Evolutionary conservation across 2,113 vertebrate genomes (phyloP), one percentile per base, ranked within the genome.

Genomic region (Vimba vimba): DNA sequence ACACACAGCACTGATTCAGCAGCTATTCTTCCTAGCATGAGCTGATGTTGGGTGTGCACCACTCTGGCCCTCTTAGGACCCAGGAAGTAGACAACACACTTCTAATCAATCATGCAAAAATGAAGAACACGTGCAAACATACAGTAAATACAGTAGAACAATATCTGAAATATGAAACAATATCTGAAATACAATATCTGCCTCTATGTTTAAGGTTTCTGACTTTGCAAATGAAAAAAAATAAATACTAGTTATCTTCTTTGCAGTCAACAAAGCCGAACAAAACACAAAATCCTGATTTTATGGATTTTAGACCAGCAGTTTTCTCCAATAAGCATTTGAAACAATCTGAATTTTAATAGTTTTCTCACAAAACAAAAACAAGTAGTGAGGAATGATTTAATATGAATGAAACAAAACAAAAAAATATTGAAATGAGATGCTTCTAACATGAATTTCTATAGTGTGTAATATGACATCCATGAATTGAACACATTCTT

Each of bases 1-100:
- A 91, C 62, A 90, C 71, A 90, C 88, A 90, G 73, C 78, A 57
- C 71, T 66, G 45, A 66, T 43, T 69, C 27, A 47, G 17, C 57
- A 25, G 11, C 57, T 25, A 27, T 50, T 52, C 27, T 4, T 25
- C 9, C 17, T 21, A 69, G 69, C 68, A 30, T 30, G 30, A 30
- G 82, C 83, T 75, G 36, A 79, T 73, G 43, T 39, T 30, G 64
- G 73, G 52, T 23, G 19, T 50, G 19, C 66, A 79, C 60, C 27
- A 39, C 19, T 47, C n/a, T 59, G 55, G 23, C 19, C 21, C 9
- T 27, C 64, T 13, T 39, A 2, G 2, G 19, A 10, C 47, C 55
- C 50, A 76, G 0, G 3, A 10, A 87, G 27, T 17, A 59, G 68
- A 25, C 55, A 30, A 76, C 30, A 74, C 57, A 84, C 74, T 66